Evolutionary conservation across 2,797 vertebrate genomes (phyloP).

Genomic region (Cyclura pinguis): DNA sequence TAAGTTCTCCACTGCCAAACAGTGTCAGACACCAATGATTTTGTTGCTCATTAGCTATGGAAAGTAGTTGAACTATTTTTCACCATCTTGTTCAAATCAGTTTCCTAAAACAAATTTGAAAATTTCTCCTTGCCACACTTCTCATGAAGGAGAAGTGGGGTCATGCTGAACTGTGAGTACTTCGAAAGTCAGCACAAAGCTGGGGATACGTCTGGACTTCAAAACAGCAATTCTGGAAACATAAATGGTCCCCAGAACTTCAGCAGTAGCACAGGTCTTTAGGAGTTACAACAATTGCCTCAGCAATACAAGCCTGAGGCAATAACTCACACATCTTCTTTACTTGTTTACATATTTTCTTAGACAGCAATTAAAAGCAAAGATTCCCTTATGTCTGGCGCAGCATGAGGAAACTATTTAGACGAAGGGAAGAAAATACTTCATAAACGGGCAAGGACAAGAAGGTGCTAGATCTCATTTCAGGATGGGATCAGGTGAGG

Average conservation of each 20-base stretch:
- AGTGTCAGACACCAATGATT: neutral
- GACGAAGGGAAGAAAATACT: neutral
- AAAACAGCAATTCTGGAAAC: neutral
- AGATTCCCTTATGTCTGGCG: neutral
- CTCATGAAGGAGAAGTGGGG: neutral
- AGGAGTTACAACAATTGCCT: neutral
- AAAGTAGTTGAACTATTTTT: conserved; percentile 27
- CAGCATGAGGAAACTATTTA: neutral
- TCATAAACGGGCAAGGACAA: neutral
- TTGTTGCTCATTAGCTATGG: conserved; percentile 38
- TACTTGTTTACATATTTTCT: neutral
- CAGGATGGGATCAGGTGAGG: neutral
- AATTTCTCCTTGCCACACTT: neutral
- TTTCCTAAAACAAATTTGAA: conserved; percentile 52
- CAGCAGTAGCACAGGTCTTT: neutral
- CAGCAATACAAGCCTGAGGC: neutral
- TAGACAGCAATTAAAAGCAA: no score
- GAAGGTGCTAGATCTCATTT: neutral
- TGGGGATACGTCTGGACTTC: neutral
- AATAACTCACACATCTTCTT: no score
- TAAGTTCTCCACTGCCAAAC: conserved; percentile 28
- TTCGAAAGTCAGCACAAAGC: neutral
- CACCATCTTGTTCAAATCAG: conserved; percentile 38
- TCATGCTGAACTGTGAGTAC: neutral
- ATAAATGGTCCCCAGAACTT: neutral